Conservation (phyloP, 2,797 vertebrate species). For the Alcedo quadribrachys region DNA sequence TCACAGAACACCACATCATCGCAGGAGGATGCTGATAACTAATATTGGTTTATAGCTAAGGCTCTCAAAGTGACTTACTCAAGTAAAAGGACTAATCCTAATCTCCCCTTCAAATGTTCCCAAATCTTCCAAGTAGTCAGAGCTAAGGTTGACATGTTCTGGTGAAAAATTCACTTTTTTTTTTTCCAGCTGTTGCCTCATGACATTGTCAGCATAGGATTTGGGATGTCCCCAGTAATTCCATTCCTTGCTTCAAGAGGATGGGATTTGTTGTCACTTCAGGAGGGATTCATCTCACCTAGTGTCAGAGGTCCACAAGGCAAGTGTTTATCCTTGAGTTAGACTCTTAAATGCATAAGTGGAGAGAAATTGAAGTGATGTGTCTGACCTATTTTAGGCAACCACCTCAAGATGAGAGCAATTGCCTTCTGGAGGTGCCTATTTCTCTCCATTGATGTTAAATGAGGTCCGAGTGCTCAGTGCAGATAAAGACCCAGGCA, state of each 20-base stretch:
- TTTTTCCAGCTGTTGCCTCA: neutral
- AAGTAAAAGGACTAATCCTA: slow-evolving; percentile 38
- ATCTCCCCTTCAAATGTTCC: neutral
- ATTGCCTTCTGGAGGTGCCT: slow-evolving; percentile 39
- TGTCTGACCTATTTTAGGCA: slow-evolving; percentile 53
- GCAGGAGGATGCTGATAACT: slow-evolving; percentile 3
- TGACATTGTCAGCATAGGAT: fast-evolving
- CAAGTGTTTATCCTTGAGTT: neutral
- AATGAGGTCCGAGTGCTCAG: slow-evolving; percentile 44
- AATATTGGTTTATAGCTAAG: slow-evolving; percentile 26
- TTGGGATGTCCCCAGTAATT: neutral
- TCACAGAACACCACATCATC: neutral
- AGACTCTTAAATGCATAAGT: slow-evolving; percentile 44
- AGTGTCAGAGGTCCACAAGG: slow-evolving; percentile 12
- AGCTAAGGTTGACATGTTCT: neutral
- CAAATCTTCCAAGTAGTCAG: neutral
- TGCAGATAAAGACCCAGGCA: neutral
- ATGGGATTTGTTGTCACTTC: neutral
- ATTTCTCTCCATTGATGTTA: slow-evolving; percentile 35
- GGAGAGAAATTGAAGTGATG: slow-evolving; percentile 56
- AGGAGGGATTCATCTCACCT: slow-evolving; percentile 6
- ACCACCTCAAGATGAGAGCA: slow-evolving; percentile 40
- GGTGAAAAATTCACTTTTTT: neutral
- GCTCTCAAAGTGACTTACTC: slow-evolving; percentile 5
- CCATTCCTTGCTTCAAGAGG: neutral